A percentile compares a stretch with the other conserved stretches of the same genome.
Conservation (phyloP, 2,113 vertebrate species). For the Chamaetylas fuelleborni region DNA sequence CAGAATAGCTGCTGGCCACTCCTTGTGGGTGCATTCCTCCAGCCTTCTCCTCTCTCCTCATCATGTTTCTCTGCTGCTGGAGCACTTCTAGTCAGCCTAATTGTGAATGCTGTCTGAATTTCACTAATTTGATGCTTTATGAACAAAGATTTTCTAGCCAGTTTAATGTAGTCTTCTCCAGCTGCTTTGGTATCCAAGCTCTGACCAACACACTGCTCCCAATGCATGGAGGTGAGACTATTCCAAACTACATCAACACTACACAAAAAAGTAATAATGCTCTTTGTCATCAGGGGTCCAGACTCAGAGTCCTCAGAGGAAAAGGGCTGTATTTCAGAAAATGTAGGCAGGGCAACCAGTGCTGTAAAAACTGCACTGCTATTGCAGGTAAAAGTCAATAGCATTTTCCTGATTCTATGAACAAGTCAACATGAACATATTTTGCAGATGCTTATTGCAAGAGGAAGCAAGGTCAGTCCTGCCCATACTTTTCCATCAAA, state of each 20-base stretch:
- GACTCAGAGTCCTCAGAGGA: not conserved
- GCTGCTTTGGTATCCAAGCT: not conserved
- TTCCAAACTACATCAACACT: not conserved
- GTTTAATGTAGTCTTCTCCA: not conserved
- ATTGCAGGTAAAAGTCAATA: not conserved
- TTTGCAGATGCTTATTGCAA: not conserved
- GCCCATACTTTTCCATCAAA: not conserved
- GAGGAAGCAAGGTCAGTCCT: not conserved
- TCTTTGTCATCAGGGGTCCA: not conserved
- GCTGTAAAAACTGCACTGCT: not conserved
- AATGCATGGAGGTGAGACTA: not conserved
- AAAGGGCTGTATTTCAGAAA: not conserved
- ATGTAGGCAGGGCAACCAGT: not conserved
- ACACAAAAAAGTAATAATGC: not conserved
- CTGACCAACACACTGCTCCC: fast-evolving
- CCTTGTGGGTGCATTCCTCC: not conserved
- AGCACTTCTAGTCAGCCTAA: not conserved
- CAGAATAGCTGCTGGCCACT: not conserved
- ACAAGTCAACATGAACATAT: not conserved
- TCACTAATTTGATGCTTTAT: not conserved
- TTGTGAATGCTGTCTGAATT: not conserved
- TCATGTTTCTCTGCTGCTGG: not conserved
- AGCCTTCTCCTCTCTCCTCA: not conserved
- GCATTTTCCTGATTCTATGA: not conserved
- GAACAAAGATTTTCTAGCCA: not conserved